Conservation (phyloP, 2,113 vertebrate genomes). For the Dolichotis patagonum region DNA sequence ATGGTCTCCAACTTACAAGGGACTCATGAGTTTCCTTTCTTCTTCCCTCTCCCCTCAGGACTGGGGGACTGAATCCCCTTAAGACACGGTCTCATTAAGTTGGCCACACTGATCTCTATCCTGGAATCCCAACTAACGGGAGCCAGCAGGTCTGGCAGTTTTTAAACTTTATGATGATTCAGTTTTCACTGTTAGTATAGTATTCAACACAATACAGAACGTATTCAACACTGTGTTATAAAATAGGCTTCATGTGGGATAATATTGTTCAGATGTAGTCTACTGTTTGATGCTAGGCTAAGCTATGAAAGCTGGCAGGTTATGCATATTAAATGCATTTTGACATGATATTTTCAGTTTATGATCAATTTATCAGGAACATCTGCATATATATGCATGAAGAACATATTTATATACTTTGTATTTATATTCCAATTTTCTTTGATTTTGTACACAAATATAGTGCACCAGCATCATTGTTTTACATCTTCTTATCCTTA, state of each 20-base stretch:
- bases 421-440: background rate
- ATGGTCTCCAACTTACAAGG: background rate
- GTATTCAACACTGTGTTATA: background rate
- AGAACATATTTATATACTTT: background rate
- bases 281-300: background rate
- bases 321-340: background rate
- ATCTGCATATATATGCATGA: background rate
- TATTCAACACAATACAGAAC: background rate
- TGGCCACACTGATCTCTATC: background rate
- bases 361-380: background rate
- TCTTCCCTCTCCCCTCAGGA: background rate
- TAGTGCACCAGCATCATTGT: background rate
- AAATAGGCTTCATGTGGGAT: background rate
- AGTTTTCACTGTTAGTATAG: background rate
- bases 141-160: background rate
- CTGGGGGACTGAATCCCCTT: background rate
- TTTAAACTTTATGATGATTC: background rate
- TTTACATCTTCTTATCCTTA: background rate
- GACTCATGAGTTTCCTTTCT: background rate
- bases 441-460: background rate
- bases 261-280: background rate
- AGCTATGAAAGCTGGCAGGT: background rate
- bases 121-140: background rate
- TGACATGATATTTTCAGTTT: background rate
- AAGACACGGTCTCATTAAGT: background rate